Conservation (phyloP, 1,140 invertebrate genomes). For the Megathymus violae region DNA sequence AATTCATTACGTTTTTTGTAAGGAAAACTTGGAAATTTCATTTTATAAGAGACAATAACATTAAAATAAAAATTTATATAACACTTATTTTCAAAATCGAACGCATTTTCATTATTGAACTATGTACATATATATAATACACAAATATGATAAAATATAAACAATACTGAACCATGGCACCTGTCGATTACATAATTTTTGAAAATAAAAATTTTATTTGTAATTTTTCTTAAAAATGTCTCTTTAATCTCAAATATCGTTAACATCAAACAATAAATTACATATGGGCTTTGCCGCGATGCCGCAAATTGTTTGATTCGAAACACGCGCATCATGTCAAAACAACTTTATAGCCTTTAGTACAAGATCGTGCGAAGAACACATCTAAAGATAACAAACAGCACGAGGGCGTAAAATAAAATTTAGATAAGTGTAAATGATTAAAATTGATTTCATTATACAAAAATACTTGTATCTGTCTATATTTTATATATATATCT, state of each 20-base stretch:
- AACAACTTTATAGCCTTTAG: not conserved
- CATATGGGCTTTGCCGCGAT: not conserved
- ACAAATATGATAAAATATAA: no score
- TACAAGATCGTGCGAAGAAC: not conserved
- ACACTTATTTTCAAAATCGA: no score
- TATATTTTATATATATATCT: no score
- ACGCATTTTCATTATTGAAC: no score
- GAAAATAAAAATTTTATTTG: no score
- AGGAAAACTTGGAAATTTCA: conserved; percentile 1
- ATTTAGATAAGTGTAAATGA: conserved; percentile 8
- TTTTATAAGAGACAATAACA: no score
- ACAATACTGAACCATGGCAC: no score
- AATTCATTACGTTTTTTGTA: conserved; percentile 4
- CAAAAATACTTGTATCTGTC: no score
- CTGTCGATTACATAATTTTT: no score
- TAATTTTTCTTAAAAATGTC: not conserved
- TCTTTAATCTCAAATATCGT: not conserved
- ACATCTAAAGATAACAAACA: not conserved
- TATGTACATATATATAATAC: no score
- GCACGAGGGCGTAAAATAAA: not conserved
- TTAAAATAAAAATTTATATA: no score
- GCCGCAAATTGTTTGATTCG: not conserved
- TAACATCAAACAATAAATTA: not conserved
- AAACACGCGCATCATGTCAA: not conserved
- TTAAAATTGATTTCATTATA: no score